Conservation (phyloP, 2,888 invertebrate genomes). For the Melikaiella ostensackeni region DNA sequence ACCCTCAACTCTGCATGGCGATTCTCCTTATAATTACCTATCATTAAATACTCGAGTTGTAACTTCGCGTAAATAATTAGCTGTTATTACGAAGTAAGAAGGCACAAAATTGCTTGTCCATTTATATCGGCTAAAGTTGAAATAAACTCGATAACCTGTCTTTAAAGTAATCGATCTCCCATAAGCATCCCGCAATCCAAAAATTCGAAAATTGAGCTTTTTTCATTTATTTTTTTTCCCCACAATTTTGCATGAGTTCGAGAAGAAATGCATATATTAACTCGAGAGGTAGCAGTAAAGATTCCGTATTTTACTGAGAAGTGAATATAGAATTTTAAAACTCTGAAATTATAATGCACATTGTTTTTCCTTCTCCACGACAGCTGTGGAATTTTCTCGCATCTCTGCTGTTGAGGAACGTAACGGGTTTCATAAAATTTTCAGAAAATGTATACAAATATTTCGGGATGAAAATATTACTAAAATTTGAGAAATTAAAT, state of each 20-base stretch:
- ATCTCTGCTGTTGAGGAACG: not conserved
- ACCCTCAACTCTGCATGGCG: not conserved
- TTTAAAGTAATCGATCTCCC: not conserved
- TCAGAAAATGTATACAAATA: not conserved
- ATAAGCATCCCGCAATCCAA: not conserved
- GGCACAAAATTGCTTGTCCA: not conserved
- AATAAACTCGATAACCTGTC: not conserved
- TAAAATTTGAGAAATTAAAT: too few relatives aligned
- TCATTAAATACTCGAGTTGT: not conserved
- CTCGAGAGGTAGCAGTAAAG: not conserved
- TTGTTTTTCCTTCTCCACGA: not conserved
- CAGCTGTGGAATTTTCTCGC: not conserved
- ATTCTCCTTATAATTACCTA: not conserved
- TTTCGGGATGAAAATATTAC: not conserved
- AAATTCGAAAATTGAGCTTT: not conserved
- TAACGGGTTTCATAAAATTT: not conserved
- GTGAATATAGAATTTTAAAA: not conserved
- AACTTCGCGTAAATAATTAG: not conserved
- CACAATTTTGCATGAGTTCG: not conserved
- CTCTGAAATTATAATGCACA: not conserved
- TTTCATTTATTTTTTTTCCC: too few relatives aligned
- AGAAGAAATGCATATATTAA: not conserved
- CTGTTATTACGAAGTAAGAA: not conserved
- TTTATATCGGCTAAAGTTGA: not conserved
- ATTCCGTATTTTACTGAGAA: not conserved